Conservation (phyloP, 2,797 vertebrate genomes). For the Vireo griseus region DNA sequence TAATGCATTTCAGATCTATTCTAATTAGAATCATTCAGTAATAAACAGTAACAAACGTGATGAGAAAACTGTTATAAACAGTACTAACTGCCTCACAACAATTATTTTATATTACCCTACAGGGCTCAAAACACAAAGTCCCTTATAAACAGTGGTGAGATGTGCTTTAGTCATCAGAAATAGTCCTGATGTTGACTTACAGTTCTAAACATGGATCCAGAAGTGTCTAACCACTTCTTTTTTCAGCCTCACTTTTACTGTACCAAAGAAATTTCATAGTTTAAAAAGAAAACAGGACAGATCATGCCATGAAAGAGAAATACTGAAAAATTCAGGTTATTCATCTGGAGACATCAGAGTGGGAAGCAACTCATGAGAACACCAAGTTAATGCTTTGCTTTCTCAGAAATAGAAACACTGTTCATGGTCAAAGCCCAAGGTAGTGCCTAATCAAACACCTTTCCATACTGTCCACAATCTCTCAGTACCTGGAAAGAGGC, state of each 20-base stretch:
- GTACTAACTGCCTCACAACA: background rate
- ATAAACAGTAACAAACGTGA: background rate
- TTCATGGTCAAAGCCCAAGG: background rate
- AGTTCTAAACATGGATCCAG: background rate
- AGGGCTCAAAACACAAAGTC: background rate
- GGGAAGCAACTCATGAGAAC: background rate
- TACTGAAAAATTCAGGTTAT: background rate
- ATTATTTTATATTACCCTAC: background rate
- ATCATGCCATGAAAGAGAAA: background rate
- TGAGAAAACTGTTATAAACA: constrained; percentile 11
- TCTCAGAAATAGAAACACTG: background rate
- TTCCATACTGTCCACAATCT: background rate
- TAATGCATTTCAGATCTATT: constrained; percentile 10
- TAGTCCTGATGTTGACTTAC: background rate
- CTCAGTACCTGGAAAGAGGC: constrained; percentile 9
- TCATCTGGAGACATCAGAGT: background rate
- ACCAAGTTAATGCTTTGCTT: background rate
- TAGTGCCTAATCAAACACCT: background rate
- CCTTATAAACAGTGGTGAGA: background rate
- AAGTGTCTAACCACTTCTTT: background rate
- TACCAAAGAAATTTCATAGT: background rate
- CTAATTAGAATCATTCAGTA: background rate
- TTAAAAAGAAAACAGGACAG: background rate
- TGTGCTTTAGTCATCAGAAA: background rate
- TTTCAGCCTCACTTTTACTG: background rate